Conservation (phyloP, 2,113 vertebrate genomes). For the Neoarius graeffei region DNA sequence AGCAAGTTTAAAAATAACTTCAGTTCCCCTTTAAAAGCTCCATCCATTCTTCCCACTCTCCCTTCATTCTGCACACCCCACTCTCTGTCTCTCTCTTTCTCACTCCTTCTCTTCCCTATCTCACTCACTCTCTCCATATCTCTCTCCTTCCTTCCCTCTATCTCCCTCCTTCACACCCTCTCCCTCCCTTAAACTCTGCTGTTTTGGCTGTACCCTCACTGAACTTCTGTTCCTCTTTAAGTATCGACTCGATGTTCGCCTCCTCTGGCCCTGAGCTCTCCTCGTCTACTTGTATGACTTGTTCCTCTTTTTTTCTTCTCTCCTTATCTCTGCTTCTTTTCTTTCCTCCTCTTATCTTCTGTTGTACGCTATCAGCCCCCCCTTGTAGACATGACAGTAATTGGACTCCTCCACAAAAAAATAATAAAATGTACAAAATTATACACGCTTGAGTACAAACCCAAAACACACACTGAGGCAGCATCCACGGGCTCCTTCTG, state of each 20-base stretch:
- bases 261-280: slow-evolving; percentile 57
- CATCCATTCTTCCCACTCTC: slow-evolving; percentile 54
- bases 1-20: slow-evolving; percentile 67
- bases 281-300: slow-evolving; percentile 44
- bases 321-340: background rate
- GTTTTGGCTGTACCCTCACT: slow-evolving; percentile 66
- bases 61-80: slow-evolving; percentile 54
- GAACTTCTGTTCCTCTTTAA: slow-evolving; percentile 64
- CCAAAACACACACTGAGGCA: slow-evolving; percentile 12
- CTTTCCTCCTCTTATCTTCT: background rate
- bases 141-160: slow-evolving; percentile 43
- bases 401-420: background rate
- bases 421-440: background rate
- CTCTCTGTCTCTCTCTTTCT: background rate
- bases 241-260: slow-evolving; percentile 77
- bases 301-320: slow-evolving; percentile 25
- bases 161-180: slow-evolving; percentile 53
- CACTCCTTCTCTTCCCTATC: too few species aligned
- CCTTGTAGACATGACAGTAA: slow-evolving; percentile 2
- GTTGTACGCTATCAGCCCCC: slow-evolving; percentile 17
- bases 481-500: slow-evolving; percentile 14
- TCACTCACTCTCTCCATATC: too few species aligned
- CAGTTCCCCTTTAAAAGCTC: slow-evolving; percentile 66
- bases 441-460: slow-evolving; percentile 28
- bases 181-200: slow-evolving; percentile 60